phyloP scores from a whole-genome alignment of 2,888 invertebrate species.

The Panorpa germanica region DNA sequence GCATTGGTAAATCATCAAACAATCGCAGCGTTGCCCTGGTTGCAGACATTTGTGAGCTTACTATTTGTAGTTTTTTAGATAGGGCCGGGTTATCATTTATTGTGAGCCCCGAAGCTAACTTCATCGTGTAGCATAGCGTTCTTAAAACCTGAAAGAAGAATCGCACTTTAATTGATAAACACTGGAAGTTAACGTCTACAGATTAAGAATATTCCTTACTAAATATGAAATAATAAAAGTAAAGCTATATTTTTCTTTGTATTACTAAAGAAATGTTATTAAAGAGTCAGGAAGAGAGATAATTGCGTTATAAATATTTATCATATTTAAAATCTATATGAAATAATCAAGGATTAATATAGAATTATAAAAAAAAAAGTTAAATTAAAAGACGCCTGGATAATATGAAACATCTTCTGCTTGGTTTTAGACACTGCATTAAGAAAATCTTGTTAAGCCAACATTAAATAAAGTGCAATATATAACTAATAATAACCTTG shows the following conservation, averaged over 20 bases:
- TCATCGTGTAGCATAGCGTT: conserved; percentile 57
- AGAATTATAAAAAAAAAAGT: no score
- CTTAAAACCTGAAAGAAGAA: conserved; percentile 41
- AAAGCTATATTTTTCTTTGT: neutral
- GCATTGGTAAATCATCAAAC: conserved; percentile 71
- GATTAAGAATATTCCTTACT: neutral
- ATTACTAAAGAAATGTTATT: neutral
- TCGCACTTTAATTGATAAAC: no score
- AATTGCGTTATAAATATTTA: conserved; percentile 5
- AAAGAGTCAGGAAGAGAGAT: conserved; percentile 8
- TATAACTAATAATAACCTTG: no score
- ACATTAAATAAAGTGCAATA: no score
- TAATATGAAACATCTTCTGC: no score
- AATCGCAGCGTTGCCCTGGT: conserved; percentile 61
- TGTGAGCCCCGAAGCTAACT: conserved; percentile 44
- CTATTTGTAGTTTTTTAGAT: conserved; percentile 32
- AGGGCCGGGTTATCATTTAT: conserved; percentile 35
- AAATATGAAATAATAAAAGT: neutral
- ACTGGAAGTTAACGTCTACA: no score
- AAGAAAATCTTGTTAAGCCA: no score
- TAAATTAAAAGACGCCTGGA: no score
- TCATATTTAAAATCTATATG: conserved; percentile 7
- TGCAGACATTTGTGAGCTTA: conserved; percentile 52
- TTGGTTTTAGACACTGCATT: no score
- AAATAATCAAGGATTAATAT: no score